Percentiles rank a stretch among this genome's conserved stretches.
Conservation (phyloP, 2,113 vertebrate species). For the Pedionomus torquatus region DNA sequence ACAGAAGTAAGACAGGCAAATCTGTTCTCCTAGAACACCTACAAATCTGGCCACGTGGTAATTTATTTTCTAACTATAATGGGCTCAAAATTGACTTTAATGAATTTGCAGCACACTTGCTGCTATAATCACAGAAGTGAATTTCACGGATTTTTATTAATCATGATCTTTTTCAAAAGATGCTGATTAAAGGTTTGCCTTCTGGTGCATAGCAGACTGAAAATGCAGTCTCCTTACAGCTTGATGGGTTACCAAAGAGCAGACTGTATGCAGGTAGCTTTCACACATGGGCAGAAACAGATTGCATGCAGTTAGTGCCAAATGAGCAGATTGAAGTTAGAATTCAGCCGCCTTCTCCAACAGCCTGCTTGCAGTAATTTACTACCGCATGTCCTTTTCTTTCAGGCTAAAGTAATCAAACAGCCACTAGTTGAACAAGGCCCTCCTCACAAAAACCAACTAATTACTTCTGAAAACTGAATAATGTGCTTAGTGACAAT, state of each 20-base stretch:
- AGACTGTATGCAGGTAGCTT: slow-evolving; percentile 47
- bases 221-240: neutral
- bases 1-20: slow-evolving; percentile 20
- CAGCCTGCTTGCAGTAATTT: slow-evolving; percentile 11
- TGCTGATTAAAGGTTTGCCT: slow-evolving; percentile 56
- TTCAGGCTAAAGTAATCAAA: slow-evolving; percentile 30
- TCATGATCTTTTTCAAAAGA: slow-evolving; percentile 50
- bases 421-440: slow-evolving; percentile 4
- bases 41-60: slow-evolving; percentile 33
- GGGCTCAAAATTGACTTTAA: slow-evolving; percentile 36
- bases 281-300: slow-evolving; percentile 15
- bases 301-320: slow-evolving; percentile 48
- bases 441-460: neutral
- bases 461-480: slow-evolving; percentile 60
- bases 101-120: slow-evolving; percentile 43
- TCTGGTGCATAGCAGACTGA: slow-evolving; percentile 37
- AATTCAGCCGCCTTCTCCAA: neutral
- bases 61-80: slow-evolving; percentile 64
- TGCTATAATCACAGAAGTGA: slow-evolving; percentile 48
- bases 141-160: slow-evolving; percentile 59
- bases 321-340: slow-evolving; percentile 8
- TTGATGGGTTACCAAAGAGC: neutral
- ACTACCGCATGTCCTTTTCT: neutral
- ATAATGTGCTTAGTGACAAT: neutral
- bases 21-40: slow-evolving; percentile 48